A percentile compares a stretch with the other conserved stretches of the same genome.
Evolutionary conservation across 2,888 invertebrate species (phyloP).

Genomic region (Blera fallax): DNA sequence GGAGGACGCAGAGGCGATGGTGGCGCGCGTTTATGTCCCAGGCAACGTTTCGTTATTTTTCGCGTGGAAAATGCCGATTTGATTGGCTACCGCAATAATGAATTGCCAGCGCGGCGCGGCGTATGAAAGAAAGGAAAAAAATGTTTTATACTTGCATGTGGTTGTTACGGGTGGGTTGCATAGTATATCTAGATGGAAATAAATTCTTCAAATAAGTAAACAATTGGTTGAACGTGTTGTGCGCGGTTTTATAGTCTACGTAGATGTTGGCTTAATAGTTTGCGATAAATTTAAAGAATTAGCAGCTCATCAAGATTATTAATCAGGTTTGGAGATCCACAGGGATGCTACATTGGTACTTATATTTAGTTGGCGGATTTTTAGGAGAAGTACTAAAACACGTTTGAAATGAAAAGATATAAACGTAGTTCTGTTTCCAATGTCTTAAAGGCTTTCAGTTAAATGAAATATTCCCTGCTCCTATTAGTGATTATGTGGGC

Average conservation of each 20-base stretch:
- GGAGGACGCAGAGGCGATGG: constrained; percentile 10
- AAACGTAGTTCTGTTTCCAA: too few species aligned
- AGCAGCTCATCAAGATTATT: not conserved
- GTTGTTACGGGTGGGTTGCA: constrained; percentile 1
- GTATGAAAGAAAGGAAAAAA: too few species aligned
- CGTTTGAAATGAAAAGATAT: too few species aligned
- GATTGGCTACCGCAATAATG: constrained; percentile 71
- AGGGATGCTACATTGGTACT: too few species aligned
- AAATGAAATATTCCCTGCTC: too few species aligned
- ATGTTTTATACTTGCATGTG: constrained; percentile 16
- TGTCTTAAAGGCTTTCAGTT: too few species aligned
- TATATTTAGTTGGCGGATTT: too few species aligned
- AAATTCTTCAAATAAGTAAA: constrained; percentile 65
- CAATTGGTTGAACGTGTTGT: constrained; percentile 29
- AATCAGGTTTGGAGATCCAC: not conserved
- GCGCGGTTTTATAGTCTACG: not conserved
- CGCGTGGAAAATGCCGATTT: constrained; percentile 70
- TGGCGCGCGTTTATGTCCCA: constrained; percentile 18
- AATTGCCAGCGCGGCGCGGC: constrained; percentile 62
- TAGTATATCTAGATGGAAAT: constrained; percentile 54
- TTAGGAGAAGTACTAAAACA: too few species aligned
- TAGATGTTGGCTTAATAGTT: constrained; percentile 19
- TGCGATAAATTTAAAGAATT: constrained; percentile 1
- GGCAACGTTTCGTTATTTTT: constrained; percentile 58
- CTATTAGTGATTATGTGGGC: too few species aligned